Conservation (phyloP, 2,888 invertebrate species). For the Gymnocheta viridis region DNA sequence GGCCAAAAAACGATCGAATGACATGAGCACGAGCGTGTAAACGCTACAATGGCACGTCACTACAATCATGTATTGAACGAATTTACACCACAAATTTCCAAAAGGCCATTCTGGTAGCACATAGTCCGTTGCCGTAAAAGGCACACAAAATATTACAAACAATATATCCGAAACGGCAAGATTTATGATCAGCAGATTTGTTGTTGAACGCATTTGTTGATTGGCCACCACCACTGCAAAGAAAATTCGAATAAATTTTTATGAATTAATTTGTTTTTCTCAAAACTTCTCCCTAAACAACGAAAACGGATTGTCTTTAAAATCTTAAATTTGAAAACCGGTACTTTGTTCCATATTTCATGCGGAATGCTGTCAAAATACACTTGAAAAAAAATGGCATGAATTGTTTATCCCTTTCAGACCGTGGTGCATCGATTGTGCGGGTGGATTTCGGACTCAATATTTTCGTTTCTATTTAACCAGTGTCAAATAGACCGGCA, state of each 20-base stretch:
- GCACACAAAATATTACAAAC: constrained; percentile 96
- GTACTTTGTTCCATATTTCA: too few species aligned
- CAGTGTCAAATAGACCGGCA: too few species aligned
- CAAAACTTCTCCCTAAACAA: too few species aligned
- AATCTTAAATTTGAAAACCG: too few species aligned
- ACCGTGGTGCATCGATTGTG: too few species aligned
- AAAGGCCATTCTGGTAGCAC: constrained; percentile 95
- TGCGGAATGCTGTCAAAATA: too few species aligned
- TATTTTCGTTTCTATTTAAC: too few species aligned
- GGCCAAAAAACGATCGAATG: constrained; percentile 94
- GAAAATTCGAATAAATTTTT: background rate
- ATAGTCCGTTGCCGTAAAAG: constrained; percentile 95
- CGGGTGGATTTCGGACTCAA: too few species aligned
- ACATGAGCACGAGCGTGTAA: constrained; percentile 96
- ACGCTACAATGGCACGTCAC: constrained; percentile 97
- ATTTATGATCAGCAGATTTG: constrained; percentile 95
- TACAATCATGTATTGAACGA: constrained; percentile 93
- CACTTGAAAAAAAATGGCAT: too few species aligned
- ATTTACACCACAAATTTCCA: constrained; percentile 93
- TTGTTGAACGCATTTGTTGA: constrained; percentile 95
- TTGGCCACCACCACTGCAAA: constrained; percentile 90
- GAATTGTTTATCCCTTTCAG: too few species aligned
- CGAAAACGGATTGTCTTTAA: too few species aligned
- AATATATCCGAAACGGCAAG: constrained; percentile 94
- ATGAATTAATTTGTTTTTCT: background rate